Percentiles rank a stretch among this genome's conserved stretches.
phyloP scores from a whole-genome alignment of 2,888 invertebrate genomes.

The Orthosia gracilis region DNA sequence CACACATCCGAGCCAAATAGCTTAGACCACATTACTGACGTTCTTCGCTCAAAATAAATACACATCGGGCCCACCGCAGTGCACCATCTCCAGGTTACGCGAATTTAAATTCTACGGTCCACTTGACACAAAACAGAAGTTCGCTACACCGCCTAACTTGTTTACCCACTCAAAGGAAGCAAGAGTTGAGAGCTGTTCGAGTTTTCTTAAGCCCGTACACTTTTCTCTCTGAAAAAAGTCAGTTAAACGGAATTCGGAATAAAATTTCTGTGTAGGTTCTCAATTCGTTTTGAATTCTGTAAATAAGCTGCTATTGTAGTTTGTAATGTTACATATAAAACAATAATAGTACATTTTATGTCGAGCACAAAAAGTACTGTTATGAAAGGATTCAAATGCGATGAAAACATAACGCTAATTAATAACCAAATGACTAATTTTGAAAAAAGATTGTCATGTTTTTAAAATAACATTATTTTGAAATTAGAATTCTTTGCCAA shows the following conservation, averaged over 20 bases:
- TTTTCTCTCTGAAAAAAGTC: conserved; percentile 60
- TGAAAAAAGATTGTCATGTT: no score
- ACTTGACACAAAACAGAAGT: conserved; percentile 70
- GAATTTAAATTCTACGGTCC: conserved; percentile 70
- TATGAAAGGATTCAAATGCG: no score
- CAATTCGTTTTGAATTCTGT: conserved; percentile 21
- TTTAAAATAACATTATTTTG: no score
- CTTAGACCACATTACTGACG: conserved; percentile 34
- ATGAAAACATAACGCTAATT: no score
- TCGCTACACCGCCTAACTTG: conserved; percentile 69
- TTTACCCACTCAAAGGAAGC: conserved; percentile 70
- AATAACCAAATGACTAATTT: no score
- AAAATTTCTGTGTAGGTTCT: conserved; percentile 46
- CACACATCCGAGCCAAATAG: conserved; percentile 18
- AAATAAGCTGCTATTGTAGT: neutral
- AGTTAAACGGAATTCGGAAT: conserved; percentile 49
- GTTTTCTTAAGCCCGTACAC: conserved; percentile 65
- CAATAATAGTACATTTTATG: no score
- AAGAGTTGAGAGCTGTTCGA: conserved; percentile 66
- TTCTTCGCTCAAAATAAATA: conserved; percentile 59
- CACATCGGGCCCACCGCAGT: conserved; percentile 60
- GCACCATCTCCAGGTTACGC: conserved; percentile 57
- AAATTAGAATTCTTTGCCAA: no score
- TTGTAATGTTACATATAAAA: neutral
- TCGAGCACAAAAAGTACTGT: no score